Percentiles rank a stretch among this genome's conserved stretches.
Conservation (phyloP, 2,113 vertebrate species). For the Rallus limicola region DNA sequence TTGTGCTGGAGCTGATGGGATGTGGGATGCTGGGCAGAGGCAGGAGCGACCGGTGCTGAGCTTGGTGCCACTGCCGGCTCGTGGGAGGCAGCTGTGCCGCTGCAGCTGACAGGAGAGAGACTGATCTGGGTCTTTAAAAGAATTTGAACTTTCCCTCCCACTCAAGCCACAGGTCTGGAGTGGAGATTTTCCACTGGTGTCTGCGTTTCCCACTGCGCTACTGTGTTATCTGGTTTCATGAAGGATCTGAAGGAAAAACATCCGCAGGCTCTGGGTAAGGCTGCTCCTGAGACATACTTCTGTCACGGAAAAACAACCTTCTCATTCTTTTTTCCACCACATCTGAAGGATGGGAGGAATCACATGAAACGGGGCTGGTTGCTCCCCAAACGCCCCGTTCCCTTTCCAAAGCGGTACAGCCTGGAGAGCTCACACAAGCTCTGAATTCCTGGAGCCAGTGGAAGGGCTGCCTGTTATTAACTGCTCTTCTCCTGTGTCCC, state of each 20-base stretch:
- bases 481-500: neutral
- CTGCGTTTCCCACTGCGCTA: neutral
- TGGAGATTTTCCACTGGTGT: slow-evolving; percentile 16
- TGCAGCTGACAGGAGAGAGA: rapidly evolving
- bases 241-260: neutral
- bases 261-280: neutral
- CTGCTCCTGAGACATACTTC: neutral
- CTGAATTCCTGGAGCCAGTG: neutral
- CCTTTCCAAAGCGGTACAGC: neutral
- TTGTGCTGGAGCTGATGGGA: rapidly evolving
- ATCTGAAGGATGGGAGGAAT: neutral
- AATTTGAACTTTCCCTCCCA: neutral
- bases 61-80: too few species aligned
- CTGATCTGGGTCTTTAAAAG: neutral
- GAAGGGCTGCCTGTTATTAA: neutral
- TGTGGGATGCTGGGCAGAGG: neutral
- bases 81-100: rapidly evolving
- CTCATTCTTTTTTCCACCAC: neutral
- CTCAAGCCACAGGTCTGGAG: neutral
- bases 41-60: neutral
- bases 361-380: neutral
- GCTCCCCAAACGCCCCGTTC: neutral
- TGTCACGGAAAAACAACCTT: neutral
- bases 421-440: neutral
- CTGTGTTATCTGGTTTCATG: neutral